Conservation (phyloP, 2,888 invertebrate species). For the Plagodis pulveraria region DNA sequence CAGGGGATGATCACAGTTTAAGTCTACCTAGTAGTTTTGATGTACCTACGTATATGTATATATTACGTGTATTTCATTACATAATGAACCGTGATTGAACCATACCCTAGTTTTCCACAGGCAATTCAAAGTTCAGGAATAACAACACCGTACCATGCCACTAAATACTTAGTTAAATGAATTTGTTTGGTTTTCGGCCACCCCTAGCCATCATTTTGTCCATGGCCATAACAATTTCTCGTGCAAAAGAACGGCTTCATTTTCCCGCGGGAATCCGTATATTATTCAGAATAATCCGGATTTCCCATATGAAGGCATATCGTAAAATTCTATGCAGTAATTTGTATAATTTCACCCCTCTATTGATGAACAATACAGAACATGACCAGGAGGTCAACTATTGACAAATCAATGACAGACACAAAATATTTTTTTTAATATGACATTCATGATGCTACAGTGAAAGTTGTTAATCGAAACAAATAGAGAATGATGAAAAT, state of each 20-base stretch:
- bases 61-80: too few relatives aligned
- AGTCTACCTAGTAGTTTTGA: too few relatives aligned
- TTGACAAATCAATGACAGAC: neutral
- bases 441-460: neutral
- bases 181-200: slow-evolving; percentile 2
- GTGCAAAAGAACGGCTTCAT: slow-evolving; percentile 22
- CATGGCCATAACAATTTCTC: slow-evolving; percentile 25
- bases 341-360: slow-evolving; percentile 40
- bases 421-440: too few relatives aligned
- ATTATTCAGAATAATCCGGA: slow-evolving; percentile 40
- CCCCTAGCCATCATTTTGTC: slow-evolving; percentile 9
- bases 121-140: too few relatives aligned
- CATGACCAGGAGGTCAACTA: slow-evolving; percentile 7
- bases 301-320: slow-evolving; percentile 53
- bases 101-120: too few relatives aligned
- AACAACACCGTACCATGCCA: neutral
- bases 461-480: too few relatives aligned
- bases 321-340: slow-evolving; percentile 43
- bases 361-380: slow-evolving; percentile 2
- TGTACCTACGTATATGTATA: too few relatives aligned
- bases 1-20: too few relatives aligned
- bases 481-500: too few relatives aligned
- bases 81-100: too few relatives aligned
- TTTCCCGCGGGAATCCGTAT: slow-evolving; percentile 27
- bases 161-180: slow-evolving; percentile 6